These are phyloP conservation scores for Eurypyga helias DNA, from an alignment of 2,113 vertebrate genomes.

Conservation along the genomic window DNA sequence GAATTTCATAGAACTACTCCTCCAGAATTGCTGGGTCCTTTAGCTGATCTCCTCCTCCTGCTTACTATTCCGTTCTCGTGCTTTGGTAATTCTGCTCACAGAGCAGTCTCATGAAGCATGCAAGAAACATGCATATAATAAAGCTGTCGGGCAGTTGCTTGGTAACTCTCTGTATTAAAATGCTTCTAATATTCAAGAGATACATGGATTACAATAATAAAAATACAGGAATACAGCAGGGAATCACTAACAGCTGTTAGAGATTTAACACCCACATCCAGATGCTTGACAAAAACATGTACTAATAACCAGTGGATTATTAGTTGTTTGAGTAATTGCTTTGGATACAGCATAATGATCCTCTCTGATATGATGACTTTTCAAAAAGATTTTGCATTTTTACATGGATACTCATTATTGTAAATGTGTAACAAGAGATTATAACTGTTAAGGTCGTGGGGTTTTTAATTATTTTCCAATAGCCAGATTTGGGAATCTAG, in stretches of 20 bases:
- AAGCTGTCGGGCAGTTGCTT: constrained; percentile 44
- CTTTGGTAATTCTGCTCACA: constrained; percentile 14
- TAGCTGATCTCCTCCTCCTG: background rate
- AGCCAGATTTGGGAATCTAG: background rate
- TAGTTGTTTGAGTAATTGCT: constrained; percentile 15
- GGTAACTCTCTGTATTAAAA: constrained; percentile 40
- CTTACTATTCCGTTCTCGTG: background rate
- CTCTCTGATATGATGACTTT: background rate
- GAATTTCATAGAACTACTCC: background rate
- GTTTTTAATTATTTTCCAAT: background rate
- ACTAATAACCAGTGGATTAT: constrained; percentile 24
- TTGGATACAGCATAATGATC: background rate
- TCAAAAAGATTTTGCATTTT: background rate
- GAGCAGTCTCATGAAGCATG: background rate
- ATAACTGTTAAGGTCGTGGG: background rate
- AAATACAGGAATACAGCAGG: constrained; percentile 15
- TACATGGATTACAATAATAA: constrained; percentile 24
- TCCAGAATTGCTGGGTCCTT: background rate
- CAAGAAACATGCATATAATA: background rate
- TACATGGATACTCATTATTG: background rate
- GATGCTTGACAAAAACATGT: constrained; percentile 30
- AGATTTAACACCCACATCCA: constrained; percentile 46
- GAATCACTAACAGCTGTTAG: constrained; percentile 49
- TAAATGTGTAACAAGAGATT: background rate
- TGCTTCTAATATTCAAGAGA: constrained; percentile 22